Evolutionary conservation across 2,888 invertebrate species (phyloP), one percentile per base, ranked within the genome.

Genomic region (Leucania comma): DNA sequence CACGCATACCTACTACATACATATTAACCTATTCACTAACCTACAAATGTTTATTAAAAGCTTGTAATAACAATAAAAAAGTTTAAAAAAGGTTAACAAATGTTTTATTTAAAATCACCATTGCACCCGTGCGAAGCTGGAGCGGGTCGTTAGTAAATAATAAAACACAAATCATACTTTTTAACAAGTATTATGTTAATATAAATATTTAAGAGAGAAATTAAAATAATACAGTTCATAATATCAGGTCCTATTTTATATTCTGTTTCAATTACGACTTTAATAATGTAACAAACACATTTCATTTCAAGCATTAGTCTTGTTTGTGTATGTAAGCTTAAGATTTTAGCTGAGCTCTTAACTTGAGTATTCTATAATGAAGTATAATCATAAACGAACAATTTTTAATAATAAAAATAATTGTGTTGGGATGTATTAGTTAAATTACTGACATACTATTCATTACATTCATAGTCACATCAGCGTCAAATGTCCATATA

Each of bases 391-490:
- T 38, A 42, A 42, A 42, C 42, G 1, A 5, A 42, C 17, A 17
- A 14, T 14, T 35, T 20, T 29, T 42, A 17, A 17, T 14, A 38
- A 38, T 51, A 0, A 32, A 29, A 29, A 56, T 29, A 48, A 26
- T 29, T 32, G 1, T 56, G 17, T 32, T 53, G 9, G 32, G 32
- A 54, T 1, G 46, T 46, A 64, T 60, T 35, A 79, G 42, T 75
- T 22, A 8, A 9, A 75, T 75, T 54, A 60, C 14, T 48, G 35
- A 57, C 57, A 56, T 24, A 61, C 32, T 68, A 54, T 63, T 63
- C 38, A 66, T 82, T 61, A 64, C 42, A 60, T 58, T 38, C 29
- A 38, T 26, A 53, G 53, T 67, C 9, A 59, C 65, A 66, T 51
- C 29, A 50, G 61, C 57, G 9, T 63, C 35, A 29, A 65, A 72